Base-by-base conservation (phyloP, 2,113 vertebrate genomes). In the Elgaria multicarinata region DNA sequence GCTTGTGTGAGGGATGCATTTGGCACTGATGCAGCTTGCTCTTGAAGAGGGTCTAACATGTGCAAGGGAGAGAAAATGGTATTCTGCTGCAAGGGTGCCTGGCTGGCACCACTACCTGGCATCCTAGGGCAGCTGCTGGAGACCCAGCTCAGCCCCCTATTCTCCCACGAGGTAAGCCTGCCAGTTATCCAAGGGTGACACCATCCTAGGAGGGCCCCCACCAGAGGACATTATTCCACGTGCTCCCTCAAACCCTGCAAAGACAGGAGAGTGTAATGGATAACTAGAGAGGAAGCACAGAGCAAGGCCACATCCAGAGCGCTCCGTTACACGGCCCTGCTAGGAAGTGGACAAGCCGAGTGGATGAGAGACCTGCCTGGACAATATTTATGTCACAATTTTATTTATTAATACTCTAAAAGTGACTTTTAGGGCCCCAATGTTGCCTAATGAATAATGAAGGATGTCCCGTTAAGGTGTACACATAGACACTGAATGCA, bases 401-500 rank as follows among this genome's bases (percentile, higher is more conserved):
- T 78, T 86, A 24, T 91, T 84, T 93, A 90, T 93, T 87, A 79
- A 71, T 90, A 90, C 78, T 90, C 67, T 50, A 66, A 1, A 0
- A 69, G 22, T 79, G 80, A 31, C 13, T 90, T 83, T 87, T 82
- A 90, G 42, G 33, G 69, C 79, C 86, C 90, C 83, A 71, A 1
- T 84, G 24, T 83, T 92, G 93, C 66, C 88, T 80, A 91, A 83
- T 82, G 86, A 71, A 90, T 90, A 71, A 69, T 90, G 77, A 92
- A 91, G 88, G 85, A 92, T 95, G 83, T 84, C 80, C 86, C 66
- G 89, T 90, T 91, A 84, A 86, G 13, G 58, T 90, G 83, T 93
- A 86, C 53, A 83, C 64, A 46, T 84, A 86, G 92, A 89, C 89
- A 24, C 86, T 62, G 26, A 90, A 76, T 58, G 69, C 86, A 14